A percentile compares a stretch with the other conserved stretches of the same genome.
Conservation (phyloP, 2,113 vertebrate species). For the Chaenogobius annularis region DNA sequence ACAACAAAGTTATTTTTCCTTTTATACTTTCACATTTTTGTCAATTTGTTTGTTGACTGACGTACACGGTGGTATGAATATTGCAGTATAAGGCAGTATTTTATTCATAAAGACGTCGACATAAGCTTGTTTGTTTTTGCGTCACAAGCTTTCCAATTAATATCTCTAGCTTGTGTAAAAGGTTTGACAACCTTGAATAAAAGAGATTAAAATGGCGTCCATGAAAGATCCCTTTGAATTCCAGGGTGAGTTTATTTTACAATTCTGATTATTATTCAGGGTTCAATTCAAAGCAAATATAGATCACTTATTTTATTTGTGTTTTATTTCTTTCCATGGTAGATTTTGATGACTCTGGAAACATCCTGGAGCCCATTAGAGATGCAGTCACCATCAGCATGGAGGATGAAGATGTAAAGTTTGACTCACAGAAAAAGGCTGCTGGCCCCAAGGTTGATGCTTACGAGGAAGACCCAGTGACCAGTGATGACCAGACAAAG, state of each 20-base stretch:
- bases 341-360: conserved; percentile 89
- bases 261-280: no score
- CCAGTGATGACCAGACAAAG: conserved; percentile 85
- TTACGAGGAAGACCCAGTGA: conserved; percentile 78
- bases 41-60: neutral
- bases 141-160: neutral
- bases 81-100: neutral
- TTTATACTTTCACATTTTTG: neutral
- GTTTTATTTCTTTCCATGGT: neutral
- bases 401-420: conserved; percentile 70
- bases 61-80: neutral
- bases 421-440: conserved; percentile 64
- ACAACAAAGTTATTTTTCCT: neutral
- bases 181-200: neutral
- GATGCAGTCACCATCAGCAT: conserved; percentile 85
- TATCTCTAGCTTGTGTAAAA: neutral
- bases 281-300: neutral
- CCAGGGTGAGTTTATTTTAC: conserved; percentile 39
- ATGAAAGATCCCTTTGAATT: conserved; percentile 66
- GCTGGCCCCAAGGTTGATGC: conserved; percentile 67
- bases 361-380: conserved; percentile 73
- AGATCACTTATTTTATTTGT: neutral
- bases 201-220: conserved; percentile 55
- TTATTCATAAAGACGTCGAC: no score
- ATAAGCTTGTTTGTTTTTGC: neutral